These are phyloP conservation scores for Leptosomus discolor DNA, from an alignment of 2,113 vertebrate species.

Conservation along the genomic window DNA sequence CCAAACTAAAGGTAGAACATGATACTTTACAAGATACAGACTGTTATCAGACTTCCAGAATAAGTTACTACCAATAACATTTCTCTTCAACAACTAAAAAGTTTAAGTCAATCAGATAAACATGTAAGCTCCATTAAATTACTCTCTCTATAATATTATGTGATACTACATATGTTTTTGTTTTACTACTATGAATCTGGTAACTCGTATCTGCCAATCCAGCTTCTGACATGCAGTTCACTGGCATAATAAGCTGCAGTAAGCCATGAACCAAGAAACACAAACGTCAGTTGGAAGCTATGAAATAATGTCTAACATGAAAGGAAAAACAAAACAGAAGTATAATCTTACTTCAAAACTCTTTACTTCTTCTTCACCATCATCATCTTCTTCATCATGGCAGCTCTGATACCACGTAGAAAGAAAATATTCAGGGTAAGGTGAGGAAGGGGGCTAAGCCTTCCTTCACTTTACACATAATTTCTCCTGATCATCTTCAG, in stretches of 20 bases:
- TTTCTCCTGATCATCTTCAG: neutral
- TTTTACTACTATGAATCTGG: slow-evolving; percentile 29
- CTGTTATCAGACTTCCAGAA: neutral
- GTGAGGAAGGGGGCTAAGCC: neutral
- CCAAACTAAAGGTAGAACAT: neutral
- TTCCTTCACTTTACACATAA: neutral
- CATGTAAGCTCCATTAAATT: neutral
- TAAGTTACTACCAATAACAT: neutral
- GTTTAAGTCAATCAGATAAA: neutral
- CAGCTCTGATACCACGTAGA: slow-evolving; percentile 81
- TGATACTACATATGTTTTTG: neutral
- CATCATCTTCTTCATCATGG: slow-evolving; percentile 94
- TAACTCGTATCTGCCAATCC: slow-evolving; percentile 27
- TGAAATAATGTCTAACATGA: slow-evolving; percentile 65
- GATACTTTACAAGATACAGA: neutral
- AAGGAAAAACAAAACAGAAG: neutral
- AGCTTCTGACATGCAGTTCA: slow-evolving; percentile 70
- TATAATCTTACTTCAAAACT: slow-evolving; percentile 91
- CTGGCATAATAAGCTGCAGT: slow-evolving; percentile 63
- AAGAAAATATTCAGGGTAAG: neutral
- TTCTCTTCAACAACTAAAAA: neutral
- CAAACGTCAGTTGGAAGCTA: slow-evolving; percentile 69
- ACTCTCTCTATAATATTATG: neutral
- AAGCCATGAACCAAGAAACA: slow-evolving; percentile 77
- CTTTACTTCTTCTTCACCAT: slow-evolving; percentile 91